Base-by-base conservation (phyloP, 2,797 vertebrate genomes). In the Enteromius unitaeniatus region DNA sequence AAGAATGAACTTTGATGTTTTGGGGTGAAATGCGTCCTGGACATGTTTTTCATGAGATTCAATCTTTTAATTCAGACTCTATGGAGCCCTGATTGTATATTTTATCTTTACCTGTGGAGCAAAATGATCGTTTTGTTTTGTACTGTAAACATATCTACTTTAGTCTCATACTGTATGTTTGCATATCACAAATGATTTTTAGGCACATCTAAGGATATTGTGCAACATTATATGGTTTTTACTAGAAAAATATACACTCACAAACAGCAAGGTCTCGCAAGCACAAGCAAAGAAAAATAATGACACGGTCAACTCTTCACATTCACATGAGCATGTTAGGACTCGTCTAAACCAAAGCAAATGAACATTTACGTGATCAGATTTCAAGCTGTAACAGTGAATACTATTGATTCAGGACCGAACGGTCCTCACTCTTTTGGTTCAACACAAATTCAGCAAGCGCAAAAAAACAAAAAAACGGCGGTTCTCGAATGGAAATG, bases 201-300 rank as follows among this genome's bases (percentile, higher is more conserved):
- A 95, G 93, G 93, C 93, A 94, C 93, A 92, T 93, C 42, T 60
- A 70, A 91, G 92, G 92, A 93, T 92, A 91, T 90, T 93, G 91
- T 93, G 92, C 91, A 93, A 93, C 91, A 88, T 91, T 87, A 90
- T 90, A 85, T 92, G 88, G 89, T 86, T 90, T 85, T 86, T 84
- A 90, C 91, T 93, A 92, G 88, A 93, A 93, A 94, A 92, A 93
- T 90, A 93, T 87, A 93, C 85, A 93, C 90, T 91, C 64, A 91
- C 40, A 86, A 89, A 93, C 82, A 83, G 87, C 85, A 91, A 88
- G 86, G 85, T 92, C 83, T 91, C 70, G 72, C 89, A 87, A 91
- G 85, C 89, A 93, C 89, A 92, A 76, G 82, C 90, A 87, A 85
- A 84, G 45, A 58, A 86, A 89, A 85, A 87, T 23, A 65, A 55